A percentile compares a stretch with the other conserved stretches of the same genome.
These are phyloP conservation scores for Ectemnius lituratus DNA, from an alignment of 2,888 invertebrate species.

Conservation along the genomic window DNA sequence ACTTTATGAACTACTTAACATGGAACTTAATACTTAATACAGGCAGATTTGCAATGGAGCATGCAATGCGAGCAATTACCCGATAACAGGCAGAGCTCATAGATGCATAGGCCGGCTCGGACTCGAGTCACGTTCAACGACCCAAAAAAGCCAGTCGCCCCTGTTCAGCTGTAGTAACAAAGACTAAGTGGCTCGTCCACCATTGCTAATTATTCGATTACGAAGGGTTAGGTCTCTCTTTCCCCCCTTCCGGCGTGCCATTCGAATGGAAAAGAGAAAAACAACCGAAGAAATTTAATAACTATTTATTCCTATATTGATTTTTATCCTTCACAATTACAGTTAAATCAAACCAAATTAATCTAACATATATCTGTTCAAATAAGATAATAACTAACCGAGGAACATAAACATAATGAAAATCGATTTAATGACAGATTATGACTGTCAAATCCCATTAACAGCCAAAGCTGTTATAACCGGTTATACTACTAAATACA, in stretches of 20 bases:
- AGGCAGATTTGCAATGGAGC: not conserved
- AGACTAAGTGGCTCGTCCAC: conserved; percentile 10
- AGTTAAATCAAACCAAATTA: too few relatives aligned
- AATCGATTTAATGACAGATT: too few relatives aligned
- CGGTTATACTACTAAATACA: too few relatives aligned
- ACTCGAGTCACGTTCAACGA: conserved; percentile 1
- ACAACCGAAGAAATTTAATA: not conserved
- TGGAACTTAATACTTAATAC: not conserved
- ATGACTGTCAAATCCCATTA: too few relatives aligned
- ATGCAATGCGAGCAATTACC: not conserved
- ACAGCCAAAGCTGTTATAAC: too few relatives aligned
- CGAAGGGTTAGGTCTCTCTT: not conserved
- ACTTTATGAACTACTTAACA: too few relatives aligned
- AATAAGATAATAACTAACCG: too few relatives aligned
- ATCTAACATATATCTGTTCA: too few relatives aligned
- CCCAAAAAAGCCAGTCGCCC: conserved; percentile 8
- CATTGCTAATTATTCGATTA: conserved; percentile 7
- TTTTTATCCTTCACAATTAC: not conserved
- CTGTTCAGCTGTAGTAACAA: conserved; percentile 6
- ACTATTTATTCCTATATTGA: not conserved
- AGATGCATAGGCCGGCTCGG: conserved; percentile 1
- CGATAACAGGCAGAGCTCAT: not conserved
- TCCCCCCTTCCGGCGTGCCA: not conserved
- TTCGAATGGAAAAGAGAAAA: not conserved
- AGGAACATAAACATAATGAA: too few relatives aligned